Conservation (phyloP, 2,888 invertebrate species). For the Eupithecia exiguata region DNA sequence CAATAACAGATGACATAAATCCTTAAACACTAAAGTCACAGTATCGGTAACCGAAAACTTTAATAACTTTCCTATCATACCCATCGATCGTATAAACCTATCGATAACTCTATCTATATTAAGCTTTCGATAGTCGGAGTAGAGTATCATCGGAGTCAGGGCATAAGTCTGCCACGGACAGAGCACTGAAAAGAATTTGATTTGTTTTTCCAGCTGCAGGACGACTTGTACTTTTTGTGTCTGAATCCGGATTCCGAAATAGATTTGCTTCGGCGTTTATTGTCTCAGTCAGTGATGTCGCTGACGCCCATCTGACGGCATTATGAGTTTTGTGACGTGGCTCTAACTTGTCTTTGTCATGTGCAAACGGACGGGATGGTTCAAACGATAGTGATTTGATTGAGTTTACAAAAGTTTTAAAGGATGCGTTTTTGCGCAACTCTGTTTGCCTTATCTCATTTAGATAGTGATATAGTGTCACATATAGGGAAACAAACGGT, state of each 20-base stretch:
- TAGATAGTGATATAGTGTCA: background rate
- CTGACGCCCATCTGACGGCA: constrained; percentile 7
- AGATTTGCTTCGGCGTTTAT: constrained; percentile 41
- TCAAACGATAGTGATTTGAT: background rate
- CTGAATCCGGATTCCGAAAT: constrained; percentile 52
- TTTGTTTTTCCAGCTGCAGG: constrained; percentile 53
- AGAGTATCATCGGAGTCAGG: constrained; percentile 43
- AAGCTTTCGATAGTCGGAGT: constrained; percentile 31
- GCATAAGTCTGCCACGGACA: constrained; percentile 53
- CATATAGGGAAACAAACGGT: background rate
- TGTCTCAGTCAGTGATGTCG: constrained; percentile 26
- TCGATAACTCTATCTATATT: background rate
- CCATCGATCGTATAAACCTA: background rate
- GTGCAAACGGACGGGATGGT: background rate
- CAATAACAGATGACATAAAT: background rate
- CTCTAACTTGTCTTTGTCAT: background rate
- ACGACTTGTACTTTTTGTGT: constrained; percentile 53
- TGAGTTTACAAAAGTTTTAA: background rate
- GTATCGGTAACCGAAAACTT: background rate
- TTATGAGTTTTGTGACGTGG: constrained; percentile 25
- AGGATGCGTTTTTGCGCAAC: background rate
- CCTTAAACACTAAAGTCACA: background rate
- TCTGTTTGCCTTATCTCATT: background rate
- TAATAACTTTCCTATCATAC: background rate
- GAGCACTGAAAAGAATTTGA: constrained; percentile 53